phyloP scores from a whole-genome alignment of 2,113 vertebrate genomes.

The Asarcornis scutulata region DNA sequence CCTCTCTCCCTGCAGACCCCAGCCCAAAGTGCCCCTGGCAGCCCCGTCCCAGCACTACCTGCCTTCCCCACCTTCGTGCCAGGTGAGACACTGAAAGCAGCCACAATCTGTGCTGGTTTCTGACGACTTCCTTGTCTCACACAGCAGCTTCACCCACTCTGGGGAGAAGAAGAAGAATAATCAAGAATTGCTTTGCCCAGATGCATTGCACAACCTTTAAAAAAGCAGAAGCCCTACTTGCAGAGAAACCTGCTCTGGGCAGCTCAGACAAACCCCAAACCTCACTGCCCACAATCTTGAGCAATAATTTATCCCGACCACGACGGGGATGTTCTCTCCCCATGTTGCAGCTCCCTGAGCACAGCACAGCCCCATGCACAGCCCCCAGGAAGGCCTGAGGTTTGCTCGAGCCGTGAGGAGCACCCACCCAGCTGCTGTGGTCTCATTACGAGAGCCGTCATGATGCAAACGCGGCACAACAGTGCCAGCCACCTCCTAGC shows the following conservation, averaged over 20 bases:
- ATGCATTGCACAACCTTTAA: background rate
- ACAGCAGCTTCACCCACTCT: fast-evolving
- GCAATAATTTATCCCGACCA: background rate
- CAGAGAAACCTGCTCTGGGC: background rate
- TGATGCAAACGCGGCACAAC: background rate
- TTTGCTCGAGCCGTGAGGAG: background rate
- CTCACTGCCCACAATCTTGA: slow-evolving; percentile 24
- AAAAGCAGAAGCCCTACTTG: slow-evolving; percentile 60
- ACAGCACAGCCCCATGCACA: fast-evolving
- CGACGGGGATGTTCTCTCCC: background rate
- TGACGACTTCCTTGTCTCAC: slow-evolving; percentile 44
- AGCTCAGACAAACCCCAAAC: background rate
- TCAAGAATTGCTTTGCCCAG: slow-evolving; percentile 28
- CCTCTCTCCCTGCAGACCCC: background rate
- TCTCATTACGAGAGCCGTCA: background rate
- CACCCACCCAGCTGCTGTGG: background rate
- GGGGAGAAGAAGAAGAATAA: slow-evolving; percentile 26
- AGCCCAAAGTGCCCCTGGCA: no score
- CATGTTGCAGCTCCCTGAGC: fast-evolving
- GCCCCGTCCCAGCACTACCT: background rate
- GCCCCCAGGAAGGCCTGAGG: background rate
- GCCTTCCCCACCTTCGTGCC: background rate
- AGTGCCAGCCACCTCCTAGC: background rate
- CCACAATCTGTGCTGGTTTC: background rate
- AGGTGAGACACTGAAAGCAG: background rate